Evolutionary conservation across 2,113 vertebrate genomes (phyloP).

Genomic region (Prunella himalayana): DNA sequence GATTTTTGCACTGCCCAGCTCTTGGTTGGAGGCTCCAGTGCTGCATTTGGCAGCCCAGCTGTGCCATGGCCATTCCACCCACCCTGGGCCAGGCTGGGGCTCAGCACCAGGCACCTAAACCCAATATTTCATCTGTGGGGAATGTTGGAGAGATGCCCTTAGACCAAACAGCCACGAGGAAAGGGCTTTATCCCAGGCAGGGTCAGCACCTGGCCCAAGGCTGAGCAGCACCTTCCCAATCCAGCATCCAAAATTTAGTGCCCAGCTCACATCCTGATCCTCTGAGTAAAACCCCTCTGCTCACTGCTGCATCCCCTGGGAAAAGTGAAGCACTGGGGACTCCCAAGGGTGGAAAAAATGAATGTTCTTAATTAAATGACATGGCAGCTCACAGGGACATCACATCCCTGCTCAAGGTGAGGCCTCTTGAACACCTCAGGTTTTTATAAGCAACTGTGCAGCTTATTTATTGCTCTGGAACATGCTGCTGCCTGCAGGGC

Average conservation of each 20-base stretch:
- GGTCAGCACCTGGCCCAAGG: fast-evolving
- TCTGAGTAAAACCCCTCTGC: background rate
- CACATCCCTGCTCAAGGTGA: background rate
- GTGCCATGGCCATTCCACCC: fast-evolving
- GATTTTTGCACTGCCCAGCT: background rate
- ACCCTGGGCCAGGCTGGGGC: background rate
- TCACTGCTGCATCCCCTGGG: background rate
- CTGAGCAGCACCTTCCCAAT: background rate
- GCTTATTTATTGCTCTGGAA: background rate
- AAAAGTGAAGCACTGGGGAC: background rate
- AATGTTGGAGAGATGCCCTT: background rate
- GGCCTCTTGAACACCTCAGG: background rate
- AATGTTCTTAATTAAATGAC: background rate
- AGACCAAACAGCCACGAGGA: fast-evolving
- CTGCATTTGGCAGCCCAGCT: background rate
- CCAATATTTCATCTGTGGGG: fast-evolving
- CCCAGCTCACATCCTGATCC: background rate
- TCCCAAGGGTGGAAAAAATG: background rate
- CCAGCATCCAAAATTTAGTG: background rate
- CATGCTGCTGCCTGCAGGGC: background rate
- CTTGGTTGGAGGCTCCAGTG: fast-evolving
- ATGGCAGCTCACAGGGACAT: background rate
- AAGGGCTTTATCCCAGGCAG: background rate
- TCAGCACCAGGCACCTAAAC: background rate
- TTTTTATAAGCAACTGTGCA: background rate